A percentile compares a stretch with the other conserved stretches of the same genome.
Evolutionary conservation across 2,113 vertebrate species (phyloP).

Genomic region (Numida meleagris): DNA sequence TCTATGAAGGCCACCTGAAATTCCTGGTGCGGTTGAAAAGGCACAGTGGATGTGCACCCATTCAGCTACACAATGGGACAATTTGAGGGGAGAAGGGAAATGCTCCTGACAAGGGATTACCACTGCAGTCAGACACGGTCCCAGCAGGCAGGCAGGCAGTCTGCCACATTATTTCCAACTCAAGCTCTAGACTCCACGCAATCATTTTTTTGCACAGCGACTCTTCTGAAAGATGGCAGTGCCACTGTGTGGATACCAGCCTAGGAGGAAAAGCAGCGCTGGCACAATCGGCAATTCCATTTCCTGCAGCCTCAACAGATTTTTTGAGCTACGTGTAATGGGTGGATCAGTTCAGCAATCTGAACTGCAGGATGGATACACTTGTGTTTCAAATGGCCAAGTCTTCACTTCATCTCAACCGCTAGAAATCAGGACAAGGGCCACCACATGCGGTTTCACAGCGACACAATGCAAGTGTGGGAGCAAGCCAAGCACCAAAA

Average conservation of each 20-base stretch:
- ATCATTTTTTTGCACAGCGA: neutral
- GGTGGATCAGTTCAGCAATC: neutral
- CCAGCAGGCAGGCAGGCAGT: neutral
- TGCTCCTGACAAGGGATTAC: neutral
- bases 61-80: neutral
- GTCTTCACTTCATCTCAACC: neutral
- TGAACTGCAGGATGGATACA: neutral
- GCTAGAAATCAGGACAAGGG: neutral
- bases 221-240: neutral
- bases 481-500: neutral
- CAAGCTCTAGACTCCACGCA: neutral
- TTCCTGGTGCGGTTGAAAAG: neutral
- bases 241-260: neutral
- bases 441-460: neutral
- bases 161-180: neutral
- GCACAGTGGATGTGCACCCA: fast-evolving
- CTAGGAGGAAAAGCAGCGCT: neutral
- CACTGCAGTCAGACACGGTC: neutral
- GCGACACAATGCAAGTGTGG: neutral
- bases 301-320: neutral
- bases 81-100: neutral
- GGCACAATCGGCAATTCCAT: neutral
- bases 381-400: neutral
- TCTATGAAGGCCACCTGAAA: neutral
- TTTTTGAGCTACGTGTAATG: neutral